Conservation (phyloP, 2,888 invertebrate genomes). For the Hypsopygia costalis region DNA sequence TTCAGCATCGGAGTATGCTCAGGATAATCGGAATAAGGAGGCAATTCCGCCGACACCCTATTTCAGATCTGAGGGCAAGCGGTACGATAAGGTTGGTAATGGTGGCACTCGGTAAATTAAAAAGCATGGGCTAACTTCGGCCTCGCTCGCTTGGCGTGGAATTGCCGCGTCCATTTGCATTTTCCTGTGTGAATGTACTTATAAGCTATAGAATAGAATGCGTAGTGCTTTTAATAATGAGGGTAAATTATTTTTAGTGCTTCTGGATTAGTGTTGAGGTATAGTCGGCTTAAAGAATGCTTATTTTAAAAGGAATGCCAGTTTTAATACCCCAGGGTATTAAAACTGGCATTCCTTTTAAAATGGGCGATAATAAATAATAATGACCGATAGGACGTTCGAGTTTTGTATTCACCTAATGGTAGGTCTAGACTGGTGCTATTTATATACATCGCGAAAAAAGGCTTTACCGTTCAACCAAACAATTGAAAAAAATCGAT, state of each 20-base stretch:
- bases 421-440: too few species aligned
- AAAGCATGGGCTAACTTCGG: constrained; percentile 49
- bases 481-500: too few species aligned
- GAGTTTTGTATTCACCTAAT: too few species aligned
- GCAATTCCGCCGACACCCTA: constrained; percentile 50
- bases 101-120: constrained; percentile 64
- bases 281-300: too few species aligned
- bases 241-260: constrained; percentile 2
- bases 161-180: constrained; percentile 50
- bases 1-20: constrained; percentile 44
- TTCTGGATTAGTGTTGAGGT: too few species aligned
- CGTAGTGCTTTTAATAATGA: constrained; percentile 13
- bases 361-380: too few species aligned
- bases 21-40: constrained; percentile 56
- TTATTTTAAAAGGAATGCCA: too few species aligned
- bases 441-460: too few species aligned
- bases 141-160: constrained; percentile 33
- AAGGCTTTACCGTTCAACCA: too few species aligned
- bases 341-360: too few species aligned
- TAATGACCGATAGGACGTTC: too few species aligned
- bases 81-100: constrained; percentile 55
- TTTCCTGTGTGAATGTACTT: constrained; percentile 38
- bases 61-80: constrained; percentile 52
- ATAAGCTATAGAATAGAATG: constrained; percentile 9
- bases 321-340: too few species aligned